Evolutionary conservation across 1,140 invertebrate genomes (phyloP).

Genomic region (Ceratoteleas bidentatus): DNA sequence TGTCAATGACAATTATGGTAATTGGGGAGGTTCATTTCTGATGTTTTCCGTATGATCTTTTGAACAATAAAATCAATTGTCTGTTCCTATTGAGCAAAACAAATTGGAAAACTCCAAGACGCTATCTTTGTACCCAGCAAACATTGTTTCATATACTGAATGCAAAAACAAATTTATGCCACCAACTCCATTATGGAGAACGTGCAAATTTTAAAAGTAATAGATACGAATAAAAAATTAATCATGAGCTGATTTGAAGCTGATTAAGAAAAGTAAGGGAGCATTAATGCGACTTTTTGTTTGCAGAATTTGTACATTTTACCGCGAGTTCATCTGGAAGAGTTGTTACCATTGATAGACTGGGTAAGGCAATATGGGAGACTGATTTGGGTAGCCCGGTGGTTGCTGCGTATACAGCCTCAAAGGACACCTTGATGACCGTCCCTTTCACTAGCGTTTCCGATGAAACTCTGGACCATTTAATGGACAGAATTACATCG

Average conservation of each 20-base stretch:
- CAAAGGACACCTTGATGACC: slow-evolving; percentile 89
- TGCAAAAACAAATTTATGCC: no score
- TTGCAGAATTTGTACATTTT: slow-evolving; percentile 91
- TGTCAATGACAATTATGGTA: slow-evolving; percentile 91
- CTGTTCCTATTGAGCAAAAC: no score
- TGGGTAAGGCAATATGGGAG: slow-evolving; percentile 92
- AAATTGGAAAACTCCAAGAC: no score
- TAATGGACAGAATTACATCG: slow-evolving; percentile 85
- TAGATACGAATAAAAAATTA: no score
- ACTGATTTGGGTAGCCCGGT: slow-evolving; percentile 93
- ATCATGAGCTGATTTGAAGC: no score
- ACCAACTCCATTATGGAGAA: no score
- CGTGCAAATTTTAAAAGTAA: no score
- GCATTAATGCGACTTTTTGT: slow-evolving; percentile 5
- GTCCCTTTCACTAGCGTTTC: slow-evolving; percentile 95
- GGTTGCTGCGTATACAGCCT: slow-evolving; percentile 93
- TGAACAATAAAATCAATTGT: no score
- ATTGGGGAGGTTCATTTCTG: no score
- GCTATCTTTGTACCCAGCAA: no score
- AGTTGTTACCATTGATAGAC: slow-evolving; percentile 89
- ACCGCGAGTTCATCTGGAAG: slow-evolving; percentile 93
- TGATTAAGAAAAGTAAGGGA: neutral
- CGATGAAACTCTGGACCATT: slow-evolving; percentile 89
- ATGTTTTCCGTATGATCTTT: no score
- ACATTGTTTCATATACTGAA: no score